Percentiles rank a stretch among this genome's conserved stretches.
Evolutionary conservation across 2,888 invertebrate species (phyloP).

Genomic region (Crioceris asparagi): DNA sequence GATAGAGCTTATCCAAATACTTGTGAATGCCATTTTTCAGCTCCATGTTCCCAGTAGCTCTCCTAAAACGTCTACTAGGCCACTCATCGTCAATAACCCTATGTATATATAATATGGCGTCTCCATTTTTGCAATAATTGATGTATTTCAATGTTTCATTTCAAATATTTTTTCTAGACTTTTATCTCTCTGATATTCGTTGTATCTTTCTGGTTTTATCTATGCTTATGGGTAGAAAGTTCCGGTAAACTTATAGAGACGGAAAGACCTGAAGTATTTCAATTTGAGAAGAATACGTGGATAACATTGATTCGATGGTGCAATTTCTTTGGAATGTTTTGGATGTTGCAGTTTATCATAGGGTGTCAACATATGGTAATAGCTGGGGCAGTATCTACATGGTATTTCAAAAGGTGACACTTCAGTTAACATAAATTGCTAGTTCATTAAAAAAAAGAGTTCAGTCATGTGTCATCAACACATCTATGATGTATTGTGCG

Average conservation of each 20-base stretch:
- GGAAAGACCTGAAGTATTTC: constrained; percentile 18
- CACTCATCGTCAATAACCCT: too few species aligned
- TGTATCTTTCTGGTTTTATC: constrained; percentile 44
- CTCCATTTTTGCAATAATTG: too few species aligned
- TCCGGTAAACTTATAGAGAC: constrained; percentile 39
- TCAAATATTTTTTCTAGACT: constrained; percentile 24
- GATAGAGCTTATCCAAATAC: too few species aligned
- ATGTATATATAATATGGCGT: too few species aligned
- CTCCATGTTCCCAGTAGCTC: too few species aligned
- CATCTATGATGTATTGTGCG: too few species aligned
- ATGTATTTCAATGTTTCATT: too few species aligned
- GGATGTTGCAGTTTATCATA: constrained; percentile 55
- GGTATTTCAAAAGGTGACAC: constrained; percentile 54
- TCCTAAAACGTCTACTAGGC: too few species aligned
- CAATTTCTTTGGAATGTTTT: constrained; percentile 49
- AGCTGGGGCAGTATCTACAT: constrained; percentile 51
- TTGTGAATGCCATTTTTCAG: too few species aligned
- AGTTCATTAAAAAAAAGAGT: not conserved
- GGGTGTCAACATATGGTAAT: constrained; percentile 59
- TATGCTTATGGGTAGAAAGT: constrained; percentile 52
- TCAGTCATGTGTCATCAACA: too few species aligned
- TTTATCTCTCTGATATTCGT: constrained; percentile 40
- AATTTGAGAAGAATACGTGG: constrained; percentile 35
- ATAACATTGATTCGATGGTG: constrained; percentile 41
- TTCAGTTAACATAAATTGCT: not conserved